Evolutionary conservation across 2,888 invertebrate genomes (phyloP).

Genomic region (Carcina quercana): DNA sequence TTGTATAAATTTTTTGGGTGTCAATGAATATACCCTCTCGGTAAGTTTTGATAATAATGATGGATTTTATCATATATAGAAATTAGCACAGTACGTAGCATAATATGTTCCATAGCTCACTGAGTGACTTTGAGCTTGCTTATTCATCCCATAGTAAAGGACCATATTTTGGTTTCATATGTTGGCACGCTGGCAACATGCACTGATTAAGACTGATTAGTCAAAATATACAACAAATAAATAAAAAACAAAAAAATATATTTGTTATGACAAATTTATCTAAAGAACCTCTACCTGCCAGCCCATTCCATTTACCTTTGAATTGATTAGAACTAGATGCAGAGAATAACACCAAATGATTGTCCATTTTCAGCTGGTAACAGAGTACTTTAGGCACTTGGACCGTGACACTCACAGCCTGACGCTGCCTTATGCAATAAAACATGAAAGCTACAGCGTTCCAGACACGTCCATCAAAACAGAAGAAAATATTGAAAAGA

Average conservation of each 20-base stretch:
- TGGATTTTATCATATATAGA: too few species aligned
- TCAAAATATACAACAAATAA: background rate
- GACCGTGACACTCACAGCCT: conserved; percentile 4
- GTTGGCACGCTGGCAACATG: too few species aligned
- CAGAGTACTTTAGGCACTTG: conserved; percentile 19
- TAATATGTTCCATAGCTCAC: too few species aligned
- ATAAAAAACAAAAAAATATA: background rate
- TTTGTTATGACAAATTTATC: background rate
- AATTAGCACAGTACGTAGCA: too few species aligned
- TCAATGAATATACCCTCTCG: too few species aligned
- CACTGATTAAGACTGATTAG: too few species aligned
- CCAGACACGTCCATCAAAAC: background rate
- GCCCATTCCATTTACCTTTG: background rate
- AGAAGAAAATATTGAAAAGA: background rate
- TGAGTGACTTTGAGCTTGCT: too few species aligned
- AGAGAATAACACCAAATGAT: background rate
- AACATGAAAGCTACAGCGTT: too few species aligned
- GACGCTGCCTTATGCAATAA: background rate
- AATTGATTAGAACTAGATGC: background rate
- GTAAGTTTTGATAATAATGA: too few species aligned
- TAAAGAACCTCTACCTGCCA: background rate
- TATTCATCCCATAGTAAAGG: too few species aligned
- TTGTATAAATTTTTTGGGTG: too few species aligned
- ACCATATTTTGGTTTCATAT: too few species aligned
- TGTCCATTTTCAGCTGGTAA: conserved; percentile 22